These are phyloP conservation scores for Sinocyclocheilus grahami DNA, from an alignment of 2,113 vertebrate genomes.

Conservation along the genomic window DNA sequence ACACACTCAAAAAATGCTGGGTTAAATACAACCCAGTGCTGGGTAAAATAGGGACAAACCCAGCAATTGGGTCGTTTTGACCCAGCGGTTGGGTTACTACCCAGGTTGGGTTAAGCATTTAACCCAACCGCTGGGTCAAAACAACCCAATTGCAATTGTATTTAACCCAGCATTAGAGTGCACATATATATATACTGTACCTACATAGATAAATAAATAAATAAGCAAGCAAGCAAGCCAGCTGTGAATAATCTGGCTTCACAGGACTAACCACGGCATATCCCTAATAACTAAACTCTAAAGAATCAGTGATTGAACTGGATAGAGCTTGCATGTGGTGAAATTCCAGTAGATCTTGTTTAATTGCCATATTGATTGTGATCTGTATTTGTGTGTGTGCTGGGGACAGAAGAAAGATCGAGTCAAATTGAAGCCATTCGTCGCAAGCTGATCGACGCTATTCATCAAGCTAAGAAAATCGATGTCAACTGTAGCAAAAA, in stretches of 20 bases:
- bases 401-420: slow-evolving; percentile 37
- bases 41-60: no score
- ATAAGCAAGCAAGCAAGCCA: no score
- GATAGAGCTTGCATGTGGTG: neutral
- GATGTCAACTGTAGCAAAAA: slow-evolving; percentile 3
- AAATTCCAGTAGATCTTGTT: slow-evolving; percentile 23
- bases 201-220: no score
- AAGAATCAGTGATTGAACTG: neutral
- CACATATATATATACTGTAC: no score
- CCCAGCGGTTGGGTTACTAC: no score
- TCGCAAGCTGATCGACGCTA: slow-evolving; percentile 1
- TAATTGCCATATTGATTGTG: slow-evolving; percentile 49
- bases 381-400: slow-evolving; percentile 18
- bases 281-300: neutral
- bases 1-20: no score
- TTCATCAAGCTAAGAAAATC: neutral
- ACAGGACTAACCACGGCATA: neutral
- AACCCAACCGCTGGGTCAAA: no score
- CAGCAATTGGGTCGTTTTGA: no score
- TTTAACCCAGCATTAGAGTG: no score
- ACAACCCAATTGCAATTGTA: no score
- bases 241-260: neutral
- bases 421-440: slow-evolving; percentile 40
- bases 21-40: no score
- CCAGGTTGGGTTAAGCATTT: no score